Evolutionary conservation across 2,797 vertebrate genomes (phyloP), one percentile per base, ranked within the genome.

Genomic region (Pyrocephalus nanus): DNA sequence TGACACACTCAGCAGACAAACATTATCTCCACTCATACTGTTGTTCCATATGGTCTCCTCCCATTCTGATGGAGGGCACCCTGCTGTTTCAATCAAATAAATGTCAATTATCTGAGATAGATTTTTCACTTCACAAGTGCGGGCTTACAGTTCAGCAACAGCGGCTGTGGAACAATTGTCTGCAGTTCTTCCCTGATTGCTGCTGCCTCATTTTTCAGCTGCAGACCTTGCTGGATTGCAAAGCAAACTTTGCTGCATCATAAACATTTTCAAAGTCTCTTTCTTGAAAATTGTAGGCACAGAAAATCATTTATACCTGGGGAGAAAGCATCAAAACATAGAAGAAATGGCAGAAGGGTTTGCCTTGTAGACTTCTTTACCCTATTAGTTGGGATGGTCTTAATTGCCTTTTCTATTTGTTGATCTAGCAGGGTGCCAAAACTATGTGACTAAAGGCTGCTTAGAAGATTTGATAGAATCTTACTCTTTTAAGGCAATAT

Each of bases 41-140:
- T 97, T 98, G 97, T 97, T 98, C 98, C 98, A 98, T 98, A 98
- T 98, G 98, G 97, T 98, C 97, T 97, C 97, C 97, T 98, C 98
- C 98, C 97, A 98, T 97, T 98, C 98, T 98, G 97, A 98, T 97
- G 97, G 96, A 97, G 97, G 97, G 97, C 97, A 97, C 98, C 98
- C 98, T 98, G 98, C 98, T 98, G 98, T 97, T 98, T 98, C 98
- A 98, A 98, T 98, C 98, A 98, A 98, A 98, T 98, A 98, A 98
- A 99, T 98, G 98, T 98, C 98, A 98, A 98, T 99, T 98, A 98
- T 98, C 97, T 97, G 97, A 98, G 98, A 99, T 98, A 98, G 98
- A 98, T 98, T 98, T 98, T 95, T 98, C 97, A 97, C 97, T 97
- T 97, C 90, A 93, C 38, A 11, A 96, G 95, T 51, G 2, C 48